phyloP scores from a whole-genome alignment of 2,888 invertebrate genomes.

The Eupithecia pulchellata region DNA sequence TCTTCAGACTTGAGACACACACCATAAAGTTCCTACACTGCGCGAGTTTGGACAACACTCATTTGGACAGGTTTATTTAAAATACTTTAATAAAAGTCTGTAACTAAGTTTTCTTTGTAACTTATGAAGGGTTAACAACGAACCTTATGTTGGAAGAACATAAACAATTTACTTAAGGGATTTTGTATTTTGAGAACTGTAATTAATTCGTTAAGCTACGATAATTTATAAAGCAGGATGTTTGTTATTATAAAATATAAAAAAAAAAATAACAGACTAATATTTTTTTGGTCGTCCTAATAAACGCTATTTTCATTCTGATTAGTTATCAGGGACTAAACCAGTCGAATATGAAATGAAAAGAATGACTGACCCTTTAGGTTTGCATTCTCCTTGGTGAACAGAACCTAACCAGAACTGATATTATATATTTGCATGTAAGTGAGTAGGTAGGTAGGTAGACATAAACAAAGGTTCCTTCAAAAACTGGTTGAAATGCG shows the following conservation, averaged over 20 bases:
- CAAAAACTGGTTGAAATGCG: conserved; percentile 9
- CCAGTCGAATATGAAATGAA: background rate
- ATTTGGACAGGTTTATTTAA: background rate
- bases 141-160: no score
- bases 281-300: no score
- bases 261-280: no score
- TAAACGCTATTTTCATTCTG: background rate
- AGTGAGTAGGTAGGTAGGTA: background rate
- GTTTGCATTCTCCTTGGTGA: background rate
- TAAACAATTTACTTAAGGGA: no score
- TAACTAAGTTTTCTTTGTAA: no score
- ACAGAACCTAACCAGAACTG: background rate
- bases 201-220: no score
- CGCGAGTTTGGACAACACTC: background rate
- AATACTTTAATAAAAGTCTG: background rate
- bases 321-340: background rate
- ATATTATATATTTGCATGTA: background rate
- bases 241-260: no score
- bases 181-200: no score
- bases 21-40: background rate
- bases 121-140: no score
- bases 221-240: no score
- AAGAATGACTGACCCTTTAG: background rate
- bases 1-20: background rate
- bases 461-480: conserved; percentile 4